Evolutionary conservation across 2,113 vertebrate genomes (phyloP), one percentile per base, ranked within the genome.

Genomic region (Cygnus atratus): DNA sequence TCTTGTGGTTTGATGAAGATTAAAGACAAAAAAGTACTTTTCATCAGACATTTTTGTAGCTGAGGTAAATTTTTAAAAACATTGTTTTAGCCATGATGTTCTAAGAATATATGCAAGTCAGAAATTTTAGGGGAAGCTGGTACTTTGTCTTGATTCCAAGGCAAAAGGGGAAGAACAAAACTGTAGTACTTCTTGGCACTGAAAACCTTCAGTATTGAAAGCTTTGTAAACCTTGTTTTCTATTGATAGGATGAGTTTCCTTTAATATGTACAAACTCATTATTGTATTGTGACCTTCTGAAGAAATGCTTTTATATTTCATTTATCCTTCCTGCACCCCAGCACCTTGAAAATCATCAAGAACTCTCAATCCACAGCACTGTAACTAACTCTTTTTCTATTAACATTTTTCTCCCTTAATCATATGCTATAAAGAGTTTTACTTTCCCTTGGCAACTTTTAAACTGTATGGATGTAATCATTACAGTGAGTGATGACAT

Each of bases 401-500:
- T 95, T 97, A 96, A 92, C 86, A 91, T 95, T 95, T 95, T 93
- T 79, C 87, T 93, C 86, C 88, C 92, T 93, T 97, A 94, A 92
- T 96, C 96, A 90, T 92, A 33, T 79, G 93, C 93, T 67, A 65
- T 96, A 93, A 95, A 88, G 92, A 95, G 90, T 95, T 97, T 96
- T 90, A 93, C 93, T 97, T 97, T 97, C 95, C 95, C 95, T 77
- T 93, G 95, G 94, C 87, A 95, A 97, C 95, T 96, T 95, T 96
- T 91, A 96, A 96, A 85, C 95, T 91, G 70, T 94, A 92, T 93
- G 50, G 95, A 94, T 94, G 91, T 95, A 96, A 95, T 96, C 94
- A 89, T 97, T 96, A 97, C 57, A 55, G 94, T 97, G 97, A 97
- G 90, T 95, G 96, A 97, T 97, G 96, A 97, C 94, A 97, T 96